Evolutionary conservation across 2,888 invertebrate species (phyloP), one percentile per base, ranked within the genome.

Genomic region (Drosophila nr. perissopoda): DNA sequence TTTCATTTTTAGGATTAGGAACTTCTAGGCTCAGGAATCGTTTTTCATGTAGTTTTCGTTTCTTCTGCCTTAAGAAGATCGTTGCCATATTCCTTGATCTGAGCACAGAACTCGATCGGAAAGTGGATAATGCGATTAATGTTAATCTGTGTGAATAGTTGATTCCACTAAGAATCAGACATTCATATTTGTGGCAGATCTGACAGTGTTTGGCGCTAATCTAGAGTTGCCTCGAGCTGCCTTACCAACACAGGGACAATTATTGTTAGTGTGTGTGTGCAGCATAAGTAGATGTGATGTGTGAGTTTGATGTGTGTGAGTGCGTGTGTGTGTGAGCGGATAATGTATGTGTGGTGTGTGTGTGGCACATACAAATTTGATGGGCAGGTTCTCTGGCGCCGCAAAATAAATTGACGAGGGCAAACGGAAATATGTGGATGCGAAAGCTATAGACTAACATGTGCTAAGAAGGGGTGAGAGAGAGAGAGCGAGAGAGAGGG

Each of bases 361-460:
- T 82, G 71, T 73, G 79, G 73, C 64, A 79, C 75, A 82, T 75
- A 75, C 63, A 56, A 80, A 77, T 71, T 83, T 66, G 73, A 67
- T 27, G 65, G 53, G 60, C 56, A 60, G 61, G 18, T 57, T 57
- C n/a, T 57, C 16, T 31, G 57, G 57, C 21, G 38, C 65, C 70
- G 69, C 76, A 72, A 82, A 80, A 85, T 82, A 88, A 88, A 88
- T 84, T 71, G 83, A 80, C 52, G 63, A 67, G 60, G 73, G 80
- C 58, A 29, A 60, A 51, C 38, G 36, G 56, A 61, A 73, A 81
- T 73, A 61, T 59, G 27, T 16, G 56, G 60, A 65, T 62, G 70
- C 51, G 25, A 66, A 45, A 62, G 56, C 53, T 33, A 42, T 57
- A 13, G 25, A 52, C 33, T 13, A 29, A 10, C 10, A 34, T n/a